These are phyloP conservation scores for Epinephelus cyanopodus DNA, from an alignment of 2,113 vertebrate genomes.

Conservation along the genomic window DNA sequence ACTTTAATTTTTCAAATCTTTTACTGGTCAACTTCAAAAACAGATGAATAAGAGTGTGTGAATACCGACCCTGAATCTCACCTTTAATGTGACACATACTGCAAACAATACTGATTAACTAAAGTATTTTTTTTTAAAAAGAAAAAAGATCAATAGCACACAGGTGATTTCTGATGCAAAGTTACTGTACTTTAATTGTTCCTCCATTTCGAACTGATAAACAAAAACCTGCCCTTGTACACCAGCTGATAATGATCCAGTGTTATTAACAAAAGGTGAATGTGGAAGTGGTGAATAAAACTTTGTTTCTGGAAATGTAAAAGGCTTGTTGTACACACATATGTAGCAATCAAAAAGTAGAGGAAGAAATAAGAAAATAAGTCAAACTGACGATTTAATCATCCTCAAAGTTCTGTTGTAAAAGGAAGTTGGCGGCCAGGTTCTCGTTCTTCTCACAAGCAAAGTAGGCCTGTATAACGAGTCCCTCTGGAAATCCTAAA, in stretches of 20 bases:
- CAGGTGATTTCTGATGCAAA: constrained; percentile 83
- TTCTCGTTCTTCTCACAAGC: constrained; percentile 99
- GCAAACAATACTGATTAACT: constrained; percentile 50
- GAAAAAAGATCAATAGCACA: constrained; percentile 70
- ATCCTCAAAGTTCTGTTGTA: constrained; percentile 98
- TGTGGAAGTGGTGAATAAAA: constrained; percentile 62
- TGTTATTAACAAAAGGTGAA: constrained; percentile 83
- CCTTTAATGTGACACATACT: constrained; percentile 10
- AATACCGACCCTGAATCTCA: constrained; percentile 40
- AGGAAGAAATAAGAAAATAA: constrained; percentile 56
- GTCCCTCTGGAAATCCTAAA: constrained; percentile 97
- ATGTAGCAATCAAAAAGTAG: constrained; percentile 69
- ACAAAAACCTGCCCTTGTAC: constrained; percentile 47
- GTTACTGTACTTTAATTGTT: constrained; percentile 69
- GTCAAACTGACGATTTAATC: constrained; percentile 86
- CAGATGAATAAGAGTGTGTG: constrained; percentile 25
- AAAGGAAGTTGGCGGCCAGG: constrained; percentile 98
- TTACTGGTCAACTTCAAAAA: constrained; percentile 52
- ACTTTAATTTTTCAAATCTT: constrained; percentile 62
- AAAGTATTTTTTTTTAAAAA: constrained; percentile 64
- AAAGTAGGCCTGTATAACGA: constrained; percentile 98
- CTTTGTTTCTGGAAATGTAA: constrained; percentile 70
- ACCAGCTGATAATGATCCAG: constrained; percentile 84
- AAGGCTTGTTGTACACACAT: constrained; percentile 77
- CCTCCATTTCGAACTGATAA: constrained; percentile 79